These are phyloP conservation scores for Azemiops feae DNA, from an alignment of 2,113 vertebrate species.

Conservation along the genomic window DNA sequence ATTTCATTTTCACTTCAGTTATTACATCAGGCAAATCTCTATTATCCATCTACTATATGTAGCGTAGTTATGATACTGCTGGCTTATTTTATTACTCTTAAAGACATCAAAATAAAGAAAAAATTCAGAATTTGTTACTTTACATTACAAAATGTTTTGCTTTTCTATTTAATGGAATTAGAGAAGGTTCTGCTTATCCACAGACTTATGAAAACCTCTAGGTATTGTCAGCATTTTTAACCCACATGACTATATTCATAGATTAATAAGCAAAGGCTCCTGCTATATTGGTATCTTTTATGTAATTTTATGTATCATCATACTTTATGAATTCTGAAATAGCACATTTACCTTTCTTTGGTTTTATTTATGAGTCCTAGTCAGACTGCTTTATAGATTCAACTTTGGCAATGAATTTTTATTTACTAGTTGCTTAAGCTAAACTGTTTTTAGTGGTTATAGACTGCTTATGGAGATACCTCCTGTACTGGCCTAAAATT, in stretches of 20 bases:
- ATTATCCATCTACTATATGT: background rate
- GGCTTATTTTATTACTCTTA: background rate
- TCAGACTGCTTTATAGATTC: background rate
- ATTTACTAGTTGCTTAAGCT: background rate
- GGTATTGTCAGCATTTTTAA: background rate
- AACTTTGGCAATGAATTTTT: background rate
- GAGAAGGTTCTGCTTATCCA: background rate
- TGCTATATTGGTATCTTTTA: background rate
- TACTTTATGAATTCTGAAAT: background rate
- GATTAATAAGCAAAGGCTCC: background rate
- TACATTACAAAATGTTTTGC: background rate
- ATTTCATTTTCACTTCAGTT: background rate
- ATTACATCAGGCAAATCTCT: background rate
- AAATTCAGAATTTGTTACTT: background rate
- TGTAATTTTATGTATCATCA: background rate
- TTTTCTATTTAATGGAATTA: background rate
- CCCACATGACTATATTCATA: background rate
- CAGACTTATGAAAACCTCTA: background rate
- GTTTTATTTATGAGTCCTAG: background rate
- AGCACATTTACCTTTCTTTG: background rate
- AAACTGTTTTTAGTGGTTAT: background rate
- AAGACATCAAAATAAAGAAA: background rate
- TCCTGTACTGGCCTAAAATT: background rate
- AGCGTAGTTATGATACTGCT: background rate
- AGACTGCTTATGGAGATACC: background rate